Percentiles rank a stretch among this genome's conserved stretches.
Evolutionary conservation across 2,113 vertebrate species (phyloP).

Genomic region (Antechinus stuartii): DNA sequence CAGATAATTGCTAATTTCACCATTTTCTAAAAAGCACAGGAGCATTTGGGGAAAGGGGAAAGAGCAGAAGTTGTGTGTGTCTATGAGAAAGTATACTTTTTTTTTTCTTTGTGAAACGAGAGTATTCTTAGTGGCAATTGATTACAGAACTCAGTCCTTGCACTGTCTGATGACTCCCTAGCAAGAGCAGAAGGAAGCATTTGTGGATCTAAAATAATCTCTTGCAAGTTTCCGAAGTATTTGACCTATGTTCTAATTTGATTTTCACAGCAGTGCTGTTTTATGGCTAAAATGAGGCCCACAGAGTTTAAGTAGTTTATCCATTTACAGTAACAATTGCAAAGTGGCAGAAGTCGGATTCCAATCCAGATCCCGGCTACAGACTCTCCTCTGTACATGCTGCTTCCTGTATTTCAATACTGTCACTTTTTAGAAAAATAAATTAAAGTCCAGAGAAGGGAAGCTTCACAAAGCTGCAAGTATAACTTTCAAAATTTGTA

Average conservation of each 20-base stretch:
- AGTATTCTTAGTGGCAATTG: neutral
- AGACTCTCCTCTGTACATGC: neutral
- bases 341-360: neutral
- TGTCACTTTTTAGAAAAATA: neutral
- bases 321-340: neutral
- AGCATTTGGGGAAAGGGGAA: neutral
- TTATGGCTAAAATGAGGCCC: neutral
- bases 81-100: neutral
- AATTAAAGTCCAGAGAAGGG: neutral
- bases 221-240: neutral
- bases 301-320: neutral
- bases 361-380: neutral
- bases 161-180: neutral
- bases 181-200: neutral
- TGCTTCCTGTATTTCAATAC: neutral
- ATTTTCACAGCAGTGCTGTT: neutral
- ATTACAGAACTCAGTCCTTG: neutral
- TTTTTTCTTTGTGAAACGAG: slow-evolving; percentile 11
- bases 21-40: neutral
- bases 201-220: neutral
- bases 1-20: neutral
- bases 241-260: neutral
- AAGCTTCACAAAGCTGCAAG: neutral
- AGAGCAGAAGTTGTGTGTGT: neutral
- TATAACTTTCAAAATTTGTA: neutral